Base-by-base conservation (phyloP, 2,113 vertebrate genomes). In the Colossoma macropomum region DNA sequence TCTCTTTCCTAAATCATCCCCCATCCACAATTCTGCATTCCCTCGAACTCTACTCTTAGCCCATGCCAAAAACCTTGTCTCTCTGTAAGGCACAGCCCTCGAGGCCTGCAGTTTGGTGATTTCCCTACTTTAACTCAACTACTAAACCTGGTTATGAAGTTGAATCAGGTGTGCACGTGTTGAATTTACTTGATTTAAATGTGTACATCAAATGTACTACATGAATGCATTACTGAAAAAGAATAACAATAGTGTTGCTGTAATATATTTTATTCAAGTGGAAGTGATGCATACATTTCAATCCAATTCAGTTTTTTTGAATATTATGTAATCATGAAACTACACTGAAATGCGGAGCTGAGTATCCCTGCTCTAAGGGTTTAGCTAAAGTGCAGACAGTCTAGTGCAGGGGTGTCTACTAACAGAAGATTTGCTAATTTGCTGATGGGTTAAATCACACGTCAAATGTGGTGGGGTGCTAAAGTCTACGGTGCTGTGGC, bases 1-100 rank as follows among this genome's bases (percentile, higher is more conserved):
- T 92, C 87, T 83, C 86, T 89, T 92, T 93, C 88, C 89, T 90
- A 85, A 90, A 92, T 91, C 84, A 91, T 90, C 86, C 88, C 10
- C 34, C 72, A 85, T 88, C 87, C 87, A 27, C 21, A 66, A 4
- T 80, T 78, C 63, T 28, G 65, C 68, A 79, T 63, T 79, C 63
- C 41, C 78, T 34, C 71, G 75, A 83, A 71, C 13, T 16, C 27
- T 5, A 27, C 77, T 66, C 66, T 63, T 8, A 19, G 60, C 38
- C 45, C 73, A 25, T 65, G 73, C 75, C 78, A 79, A 66, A 54
- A 52, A 52, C 77, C 16, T 63, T 62, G 70, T 52, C 45, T 81
- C 34, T 62, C 72, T 38, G 70, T 34, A 25, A 73, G 38, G 48
- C 60, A 8, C 0, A 2, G n/a, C 23, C 12, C 23, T 21, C 2